Percentiles rank a stretch among this genome's conserved stretches.
Conservation (phyloP, 2,113 vertebrate genomes). For the Paramisgurnus dabryanus region DNA sequence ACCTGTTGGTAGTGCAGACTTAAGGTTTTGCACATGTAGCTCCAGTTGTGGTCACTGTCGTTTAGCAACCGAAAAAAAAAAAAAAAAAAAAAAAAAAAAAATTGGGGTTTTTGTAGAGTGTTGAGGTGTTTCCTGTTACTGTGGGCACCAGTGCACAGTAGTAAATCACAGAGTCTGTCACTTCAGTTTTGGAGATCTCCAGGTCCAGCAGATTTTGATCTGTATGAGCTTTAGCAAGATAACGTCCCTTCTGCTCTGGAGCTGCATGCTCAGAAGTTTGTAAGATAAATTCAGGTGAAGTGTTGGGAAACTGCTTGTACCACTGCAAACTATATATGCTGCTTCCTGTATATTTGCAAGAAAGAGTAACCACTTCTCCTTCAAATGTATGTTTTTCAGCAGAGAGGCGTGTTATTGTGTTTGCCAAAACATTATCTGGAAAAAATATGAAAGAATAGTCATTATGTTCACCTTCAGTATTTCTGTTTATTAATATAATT, state of each 20-base stretch:
- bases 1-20: too few species aligned
- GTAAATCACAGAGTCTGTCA: constrained; percentile 49
- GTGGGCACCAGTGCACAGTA: constrained; percentile 48
- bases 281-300: constrained; percentile 31
- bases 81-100: too few species aligned
- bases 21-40: too few species aligned
- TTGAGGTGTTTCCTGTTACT: too few species aligned
- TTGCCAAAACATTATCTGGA: background rate
- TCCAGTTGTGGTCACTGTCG: too few species aligned
- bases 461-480: too few species aligned
- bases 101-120: too few species aligned
- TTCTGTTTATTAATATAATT: too few species aligned
- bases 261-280: background rate
- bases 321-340: background rate
- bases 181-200: constrained; percentile 29
- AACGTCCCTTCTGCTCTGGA: background rate
- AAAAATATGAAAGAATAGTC: too few species aligned
- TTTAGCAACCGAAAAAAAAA: too few species aligned
- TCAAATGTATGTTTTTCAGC: background rate
- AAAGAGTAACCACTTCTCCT: background rate
- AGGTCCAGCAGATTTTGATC: constrained; percentile 14
- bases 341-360: background rate
- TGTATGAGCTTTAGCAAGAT: background rate
- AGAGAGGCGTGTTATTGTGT: background rate
- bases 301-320: constrained; percentile 22